Conservation (phyloP, 23 tunicate species). For the Phallusia fumigata region DNA sequence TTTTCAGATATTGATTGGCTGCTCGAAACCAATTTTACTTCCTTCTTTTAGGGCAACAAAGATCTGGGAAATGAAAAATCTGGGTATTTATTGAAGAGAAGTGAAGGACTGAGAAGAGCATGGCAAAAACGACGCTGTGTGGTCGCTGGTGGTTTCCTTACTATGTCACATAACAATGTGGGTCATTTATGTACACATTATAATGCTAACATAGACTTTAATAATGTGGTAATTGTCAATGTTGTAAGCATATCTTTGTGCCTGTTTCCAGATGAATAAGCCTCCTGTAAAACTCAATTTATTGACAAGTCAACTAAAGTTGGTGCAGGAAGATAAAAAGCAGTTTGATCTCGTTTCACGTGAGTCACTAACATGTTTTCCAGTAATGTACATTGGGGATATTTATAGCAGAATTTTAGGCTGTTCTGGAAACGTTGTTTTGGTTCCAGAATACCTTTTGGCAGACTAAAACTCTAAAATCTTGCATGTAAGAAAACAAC, state of each 20-base stretch:
- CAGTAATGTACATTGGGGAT: no score
- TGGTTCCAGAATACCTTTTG: no score
- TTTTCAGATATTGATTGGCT: neutral
- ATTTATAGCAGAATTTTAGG: no score
- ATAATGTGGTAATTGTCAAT: neutral
- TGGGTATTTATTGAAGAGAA: conserved; percentile 73
- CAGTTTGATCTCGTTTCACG: conserved; percentile 93
- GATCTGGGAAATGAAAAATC: conserved; percentile 78
- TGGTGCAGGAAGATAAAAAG: conserved; percentile 83
- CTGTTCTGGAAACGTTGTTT: no score
- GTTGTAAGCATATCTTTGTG: neutral
- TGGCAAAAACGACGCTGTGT: conserved; percentile 92
- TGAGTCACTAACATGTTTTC: conserved; percentile 13
- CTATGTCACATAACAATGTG: conserved; percentile 80
- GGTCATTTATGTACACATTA: conserved; percentile 6
- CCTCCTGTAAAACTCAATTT: conserved; percentile 84
- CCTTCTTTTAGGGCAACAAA: conserved; percentile 68
- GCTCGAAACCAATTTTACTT: neutral
- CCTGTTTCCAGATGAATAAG: conserved; percentile 52
- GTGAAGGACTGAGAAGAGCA: conserved; percentile 88
- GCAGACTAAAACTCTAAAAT: no score
- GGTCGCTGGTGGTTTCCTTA: conserved; percentile 74
- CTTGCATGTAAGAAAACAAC: no score
- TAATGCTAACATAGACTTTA: neutral
- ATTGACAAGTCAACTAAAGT: conserved; percentile 83